Evolutionary conservation across 2,888 invertebrate species (phyloP).

Genomic region (Antheraea yamamai): DNA sequence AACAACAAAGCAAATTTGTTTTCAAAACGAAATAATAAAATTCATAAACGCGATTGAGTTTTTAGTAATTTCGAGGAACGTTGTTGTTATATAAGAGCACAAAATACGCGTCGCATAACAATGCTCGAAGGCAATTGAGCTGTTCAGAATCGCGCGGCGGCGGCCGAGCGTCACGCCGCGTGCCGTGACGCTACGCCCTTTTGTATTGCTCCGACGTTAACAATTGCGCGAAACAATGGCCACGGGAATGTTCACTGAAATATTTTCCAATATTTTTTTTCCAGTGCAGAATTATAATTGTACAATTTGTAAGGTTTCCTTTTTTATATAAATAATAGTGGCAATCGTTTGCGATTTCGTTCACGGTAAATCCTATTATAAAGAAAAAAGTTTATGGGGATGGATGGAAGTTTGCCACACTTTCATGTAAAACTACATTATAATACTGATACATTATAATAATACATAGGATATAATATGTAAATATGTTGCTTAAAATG

Average conservation of each 20-base stretch:
- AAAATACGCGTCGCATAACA: not conserved
- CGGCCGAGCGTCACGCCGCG: not conserved
- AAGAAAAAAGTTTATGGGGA: too few relatives aligned
- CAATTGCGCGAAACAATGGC: not conserved
- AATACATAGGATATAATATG: too few relatives aligned
- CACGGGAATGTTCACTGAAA: not conserved
- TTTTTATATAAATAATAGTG: too few relatives aligned
- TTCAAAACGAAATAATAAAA: not conserved
- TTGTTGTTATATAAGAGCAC: not conserved
- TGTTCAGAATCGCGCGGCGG: not conserved
- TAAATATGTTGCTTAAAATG: too few relatives aligned
- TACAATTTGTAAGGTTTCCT: too few relatives aligned
- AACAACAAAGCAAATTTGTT: not conserved
- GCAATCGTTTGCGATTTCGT: too few relatives aligned
- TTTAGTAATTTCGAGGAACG: not conserved
- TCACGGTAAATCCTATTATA: too few relatives aligned
- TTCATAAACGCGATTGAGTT: not conserved
- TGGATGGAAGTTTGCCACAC: too few relatives aligned
- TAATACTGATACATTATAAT: too few relatives aligned
- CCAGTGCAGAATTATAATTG: too few relatives aligned
- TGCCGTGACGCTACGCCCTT: not conserved
- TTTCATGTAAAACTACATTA: too few relatives aligned
- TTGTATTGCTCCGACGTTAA: not conserved
- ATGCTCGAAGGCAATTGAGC: constrained; percentile 3
- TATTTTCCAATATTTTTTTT: not conserved